Evolutionary conservation across 1,140 invertebrate species (phyloP).

Genomic region (Cydia amplana): DNA sequence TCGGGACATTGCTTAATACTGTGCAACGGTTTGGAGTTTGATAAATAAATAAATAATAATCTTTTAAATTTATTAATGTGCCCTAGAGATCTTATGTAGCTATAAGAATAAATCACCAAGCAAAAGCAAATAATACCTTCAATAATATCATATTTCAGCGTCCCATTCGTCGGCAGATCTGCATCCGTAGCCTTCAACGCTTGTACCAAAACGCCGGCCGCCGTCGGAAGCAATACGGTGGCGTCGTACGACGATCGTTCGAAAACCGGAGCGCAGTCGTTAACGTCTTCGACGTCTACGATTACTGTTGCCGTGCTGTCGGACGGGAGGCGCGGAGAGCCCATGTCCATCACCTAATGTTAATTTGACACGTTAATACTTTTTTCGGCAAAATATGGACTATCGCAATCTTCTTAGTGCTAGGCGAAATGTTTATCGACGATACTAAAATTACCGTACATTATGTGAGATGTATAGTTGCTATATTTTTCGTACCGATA

Average conservation of each 20-base stretch:
- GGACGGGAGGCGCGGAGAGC: conserved; percentile 89
- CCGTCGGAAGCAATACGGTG: conserved; percentile 90
- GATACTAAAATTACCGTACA: too few species aligned
- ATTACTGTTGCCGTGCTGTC: conserved; percentile 85
- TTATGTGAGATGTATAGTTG: too few species aligned
- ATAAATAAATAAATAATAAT: too few species aligned
- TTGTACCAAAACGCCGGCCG: conserved; percentile 85
- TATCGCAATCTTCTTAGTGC: too few species aligned
- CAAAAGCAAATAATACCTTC: too few species aligned
- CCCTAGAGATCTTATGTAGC: too few species aligned
- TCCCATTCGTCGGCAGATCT: conserved; percentile 82
- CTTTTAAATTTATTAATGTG: too few species aligned
- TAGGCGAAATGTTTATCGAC: too few species aligned
- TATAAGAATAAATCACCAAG: too few species aligned
- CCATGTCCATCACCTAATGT: conserved; percentile 88
- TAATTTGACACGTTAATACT: not conserved
- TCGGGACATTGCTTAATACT: too few species aligned
- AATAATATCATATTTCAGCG: conserved; percentile 87
- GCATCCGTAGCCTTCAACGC: conserved; percentile 86
- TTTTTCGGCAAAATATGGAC: not conserved
- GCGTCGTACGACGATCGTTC: conserved; percentile 85
- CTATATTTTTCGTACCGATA: too few species aligned
- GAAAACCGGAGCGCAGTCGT: conserved; percentile 92
- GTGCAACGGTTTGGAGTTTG: too few species aligned
- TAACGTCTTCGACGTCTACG: conserved; percentile 90